Evolutionary conservation across 2,797 vertebrate species (phyloP).

Genomic region (Crax fasciolata): DNA sequence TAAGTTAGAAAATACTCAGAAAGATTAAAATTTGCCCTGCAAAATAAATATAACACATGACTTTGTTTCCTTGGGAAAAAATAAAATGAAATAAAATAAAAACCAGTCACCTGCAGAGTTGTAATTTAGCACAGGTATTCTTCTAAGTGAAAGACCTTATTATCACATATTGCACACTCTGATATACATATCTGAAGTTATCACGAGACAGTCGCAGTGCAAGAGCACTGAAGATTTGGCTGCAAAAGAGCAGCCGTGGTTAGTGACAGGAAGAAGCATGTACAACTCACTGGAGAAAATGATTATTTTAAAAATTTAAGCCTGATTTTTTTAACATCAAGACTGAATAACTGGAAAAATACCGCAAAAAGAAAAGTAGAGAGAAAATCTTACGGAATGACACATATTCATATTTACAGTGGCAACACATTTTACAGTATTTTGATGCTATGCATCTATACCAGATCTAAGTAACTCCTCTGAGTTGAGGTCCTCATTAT

Average conservation of each 20-base stretch:
- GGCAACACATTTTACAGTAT: not conserved
- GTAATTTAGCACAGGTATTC: not conserved
- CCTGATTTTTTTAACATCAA: not conserved
- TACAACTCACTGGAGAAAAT: not conserved
- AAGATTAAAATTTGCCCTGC: constrained; percentile 15
- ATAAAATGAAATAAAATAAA: not conserved
- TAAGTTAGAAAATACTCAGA: not conserved
- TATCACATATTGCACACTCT: not conserved
- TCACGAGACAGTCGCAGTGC: not conserved
- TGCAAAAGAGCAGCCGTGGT: not conserved
- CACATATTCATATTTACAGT: not conserved
- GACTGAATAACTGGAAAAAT: not conserved
- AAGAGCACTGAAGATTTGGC: not conserved
- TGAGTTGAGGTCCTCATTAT: not conserved
- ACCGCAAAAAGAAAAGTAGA: not conserved
- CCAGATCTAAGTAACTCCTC: not conserved
- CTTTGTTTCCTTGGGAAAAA: not conserved
- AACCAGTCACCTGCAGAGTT: not conserved
- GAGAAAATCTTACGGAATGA: not conserved
- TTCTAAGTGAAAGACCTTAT: not conserved
- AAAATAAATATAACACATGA: not conserved
- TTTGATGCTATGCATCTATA: not conserved
- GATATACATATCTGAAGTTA: not conserved
- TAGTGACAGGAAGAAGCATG: not conserved
- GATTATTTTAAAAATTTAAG: not conserved